Evolutionary conservation across 1,140 invertebrate genomes (phyloP).

Genomic region (Drosophila triauraria): DNA sequence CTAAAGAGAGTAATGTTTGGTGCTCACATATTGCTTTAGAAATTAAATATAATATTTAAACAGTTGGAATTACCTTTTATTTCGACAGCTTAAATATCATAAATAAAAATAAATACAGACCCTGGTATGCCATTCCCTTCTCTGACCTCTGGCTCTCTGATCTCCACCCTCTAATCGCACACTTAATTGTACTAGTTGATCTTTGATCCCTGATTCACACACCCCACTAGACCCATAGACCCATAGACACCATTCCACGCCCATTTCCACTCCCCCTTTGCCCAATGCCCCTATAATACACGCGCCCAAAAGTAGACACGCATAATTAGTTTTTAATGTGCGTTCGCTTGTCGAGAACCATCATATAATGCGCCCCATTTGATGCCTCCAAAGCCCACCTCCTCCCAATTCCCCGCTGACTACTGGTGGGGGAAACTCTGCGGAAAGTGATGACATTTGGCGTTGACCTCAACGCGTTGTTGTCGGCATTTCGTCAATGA

Average conservation of each 20-base stretch:
- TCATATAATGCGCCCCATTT: constrained; percentile 40
- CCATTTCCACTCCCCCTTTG: background rate
- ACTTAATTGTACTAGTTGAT: constrained; percentile 13
- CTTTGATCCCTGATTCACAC: constrained; percentile 19
- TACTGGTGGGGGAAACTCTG: background rate
- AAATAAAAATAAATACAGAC: no score
- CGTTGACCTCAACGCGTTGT: constrained; percentile 55
- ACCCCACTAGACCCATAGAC: constrained; percentile 7
- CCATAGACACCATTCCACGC: background rate
- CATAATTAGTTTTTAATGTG: constrained; percentile 70
- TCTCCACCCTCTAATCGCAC: background rate
- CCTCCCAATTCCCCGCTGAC: background rate
- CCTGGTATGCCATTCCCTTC: background rate
- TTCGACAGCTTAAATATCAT: background rate
- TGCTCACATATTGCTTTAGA: background rate
- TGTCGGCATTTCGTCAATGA: constrained; percentile 51
- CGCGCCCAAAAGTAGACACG: constrained; percentile 62
- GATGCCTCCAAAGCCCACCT: background rate
- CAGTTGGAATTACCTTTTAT: background rate
- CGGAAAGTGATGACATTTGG: constrained; percentile 58
- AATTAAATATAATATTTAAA: background rate
- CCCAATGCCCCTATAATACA: background rate
- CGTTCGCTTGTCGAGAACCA: constrained; percentile 18
- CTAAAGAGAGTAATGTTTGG: background rate
- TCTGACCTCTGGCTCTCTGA: background rate